These are phyloP conservation scores for Drosophila novamexicana DNA, from an alignment of 1,140 invertebrate species.

Conservation along the genomic window DNA sequence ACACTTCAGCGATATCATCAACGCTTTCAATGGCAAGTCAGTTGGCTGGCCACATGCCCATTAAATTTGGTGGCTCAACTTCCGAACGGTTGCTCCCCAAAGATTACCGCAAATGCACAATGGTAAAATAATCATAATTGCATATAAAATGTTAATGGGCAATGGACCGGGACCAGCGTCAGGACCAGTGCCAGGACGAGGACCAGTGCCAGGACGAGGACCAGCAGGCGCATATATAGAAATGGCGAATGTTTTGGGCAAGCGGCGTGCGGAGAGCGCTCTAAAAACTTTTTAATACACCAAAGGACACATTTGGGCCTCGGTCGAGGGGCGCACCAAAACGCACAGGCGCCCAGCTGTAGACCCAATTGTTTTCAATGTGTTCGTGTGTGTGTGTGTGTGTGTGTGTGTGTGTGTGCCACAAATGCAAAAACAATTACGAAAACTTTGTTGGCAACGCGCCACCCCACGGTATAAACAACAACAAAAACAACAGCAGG, in stretches of 20 bases:
- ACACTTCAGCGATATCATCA: constrained; percentile 11
- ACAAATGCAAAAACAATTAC: constrained; percentile 82
- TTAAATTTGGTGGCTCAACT: constrained; percentile 66
- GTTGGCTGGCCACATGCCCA: constrained; percentile 44
- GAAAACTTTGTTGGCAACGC: constrained; percentile 70
- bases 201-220: constrained; percentile 25
- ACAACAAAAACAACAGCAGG: constrained; percentile 16
- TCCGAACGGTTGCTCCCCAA: constrained; percentile 72
- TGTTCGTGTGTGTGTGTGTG: constrained; percentile 13
- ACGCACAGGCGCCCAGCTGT: constrained; percentile 3
- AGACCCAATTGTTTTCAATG: constrained; percentile 11
- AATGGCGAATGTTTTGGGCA: constrained; percentile 32
- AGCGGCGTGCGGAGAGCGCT: constrained; percentile 23
- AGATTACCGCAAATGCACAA: constrained; percentile 82
- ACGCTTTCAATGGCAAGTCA: constrained; percentile 40
- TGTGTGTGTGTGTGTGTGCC: constrained; percentile 57
- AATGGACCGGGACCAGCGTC: constrained; percentile 55
- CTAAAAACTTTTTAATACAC: constrained; percentile 79
- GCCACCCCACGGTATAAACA: constrained; percentile 38
- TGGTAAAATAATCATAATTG: constrained; percentile 83
- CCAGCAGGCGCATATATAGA: constrained; percentile 14
- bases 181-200: constrained; percentile 21
- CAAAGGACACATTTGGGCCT: constrained; percentile 80
- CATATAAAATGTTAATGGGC: constrained; percentile 83
- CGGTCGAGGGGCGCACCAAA: constrained; percentile 12